These are phyloP conservation scores for Chiridota heheva DNA, from an alignment of 35 echinoderm and acorn worm genomes.

Conservation along the genomic window DNA sequence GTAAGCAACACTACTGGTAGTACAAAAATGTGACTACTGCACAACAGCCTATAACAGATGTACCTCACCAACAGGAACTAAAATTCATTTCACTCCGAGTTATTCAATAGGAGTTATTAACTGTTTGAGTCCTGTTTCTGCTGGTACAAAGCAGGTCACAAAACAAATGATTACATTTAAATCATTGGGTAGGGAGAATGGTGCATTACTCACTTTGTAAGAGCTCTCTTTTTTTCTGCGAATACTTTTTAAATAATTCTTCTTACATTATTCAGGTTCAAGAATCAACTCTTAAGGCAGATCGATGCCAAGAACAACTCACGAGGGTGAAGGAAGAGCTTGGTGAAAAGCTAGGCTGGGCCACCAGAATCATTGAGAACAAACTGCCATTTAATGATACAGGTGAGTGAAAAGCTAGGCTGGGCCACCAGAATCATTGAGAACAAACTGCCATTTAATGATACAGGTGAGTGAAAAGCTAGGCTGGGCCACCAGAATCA, in stretches of 20 bases:
- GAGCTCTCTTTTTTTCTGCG: background rate
- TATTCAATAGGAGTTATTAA: too few species aligned
- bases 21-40: too few species aligned
- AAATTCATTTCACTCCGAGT: too few species aligned
- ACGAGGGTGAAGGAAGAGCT: conserved; percentile 69
- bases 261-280: conserved; percentile 54
- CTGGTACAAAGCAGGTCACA: too few species aligned
- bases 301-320: conserved; percentile 65
- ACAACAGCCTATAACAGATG: too few species aligned
- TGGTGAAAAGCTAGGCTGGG: conserved; percentile 72
- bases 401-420: conserved; percentile 79
- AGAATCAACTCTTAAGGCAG: conserved; percentile 55
- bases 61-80: too few species aligned
- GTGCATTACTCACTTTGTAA: too few species aligned
- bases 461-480: conserved; percentile 92
- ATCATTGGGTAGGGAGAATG: background rate
- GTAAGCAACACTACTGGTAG: too few species aligned
- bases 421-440: conserved; percentile 86
- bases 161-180: too few species aligned
- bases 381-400: conserved; percentile 99
- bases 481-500: conserved; percentile 79
- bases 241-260: too few species aligned
- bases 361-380: conserved; percentile 81
- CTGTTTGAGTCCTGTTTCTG: too few species aligned
- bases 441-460: conserved; percentile 96